phyloP scores from a whole-genome alignment of 2,113 vertebrate species.

The Nematolebias whitei region DNA sequence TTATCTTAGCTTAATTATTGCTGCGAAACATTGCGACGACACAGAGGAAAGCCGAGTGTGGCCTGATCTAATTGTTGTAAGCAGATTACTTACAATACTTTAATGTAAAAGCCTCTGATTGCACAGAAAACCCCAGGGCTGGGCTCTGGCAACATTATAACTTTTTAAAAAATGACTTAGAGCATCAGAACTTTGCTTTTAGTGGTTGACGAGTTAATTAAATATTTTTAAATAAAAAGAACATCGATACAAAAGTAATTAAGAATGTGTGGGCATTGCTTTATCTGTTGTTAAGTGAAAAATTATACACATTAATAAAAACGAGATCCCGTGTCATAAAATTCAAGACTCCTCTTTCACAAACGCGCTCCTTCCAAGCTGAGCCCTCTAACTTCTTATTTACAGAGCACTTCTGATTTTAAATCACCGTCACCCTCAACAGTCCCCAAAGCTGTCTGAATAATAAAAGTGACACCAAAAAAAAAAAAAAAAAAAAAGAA shows the following conservation, averaged over 20 bases:
- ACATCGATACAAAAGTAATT: background rate
- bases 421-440: background rate
- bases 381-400: background rate
- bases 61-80: slow-evolving; percentile 5
- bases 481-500: background rate
- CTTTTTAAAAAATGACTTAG: background rate
- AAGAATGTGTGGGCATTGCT: background rate
- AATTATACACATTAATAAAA: background rate
- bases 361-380: background rate
- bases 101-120: background rate
- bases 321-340: background rate
- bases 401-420: background rate
- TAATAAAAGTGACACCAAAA: background rate
- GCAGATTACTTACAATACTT: slow-evolving; percentile 4
- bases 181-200: background rate
- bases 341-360: background rate
- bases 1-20: background rate
- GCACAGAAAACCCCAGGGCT: background rate
- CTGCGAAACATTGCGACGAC: background rate
- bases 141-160: background rate
- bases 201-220: background rate
- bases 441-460: background rate
- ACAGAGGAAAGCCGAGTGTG: background rate
- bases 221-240: background rate
- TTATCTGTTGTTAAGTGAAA: background rate